Base-by-base conservation (phyloP, 2,113 vertebrate species). In the Tragulus kanchil region DNA sequence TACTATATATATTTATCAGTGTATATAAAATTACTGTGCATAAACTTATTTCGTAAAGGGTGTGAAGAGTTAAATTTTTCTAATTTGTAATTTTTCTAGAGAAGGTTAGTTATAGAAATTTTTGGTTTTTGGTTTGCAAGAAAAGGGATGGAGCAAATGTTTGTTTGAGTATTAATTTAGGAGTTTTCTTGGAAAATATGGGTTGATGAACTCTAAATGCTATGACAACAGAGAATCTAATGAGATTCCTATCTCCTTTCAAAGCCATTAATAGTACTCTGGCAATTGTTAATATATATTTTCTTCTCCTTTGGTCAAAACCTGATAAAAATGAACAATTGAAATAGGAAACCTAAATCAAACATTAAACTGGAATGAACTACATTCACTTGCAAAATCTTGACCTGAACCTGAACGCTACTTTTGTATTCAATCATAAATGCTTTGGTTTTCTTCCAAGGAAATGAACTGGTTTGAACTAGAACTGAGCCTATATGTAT, bases 381-480 rank as follows among this genome's bases (percentile, higher is more conserved):
- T n/a, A 75, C 84, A 56, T 1, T 93, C 28, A 67, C 87, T 94
- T 94, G 14, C 42, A 64, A 83, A 94, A 84, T 96, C n/a, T 89
- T 93, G 21, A 96, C 71, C n/a, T 71, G 26, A 50, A 88, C 28
- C 8, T 12, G 78, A 78, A 56, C 79, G 42, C 48, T 84, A 71
- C n/a, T 79, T 64, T 94, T 92, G 10, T 82, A 58, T 86, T 71
- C 69, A 89, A 48, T 62, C 9, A 78, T 45, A 94, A 95, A 78
- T 71, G 21, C 1, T 77, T 81, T 23, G 31, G 6, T 75, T 95
- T 93, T 79, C 36, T 91, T 84, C 23, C 50, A 36, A 83, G 58
- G 75, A 94, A 82, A 4, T 52, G 59, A 89, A 89, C 42, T 54
- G n/a, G 5, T 89, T 94, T 83, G 92, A 83, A 21, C 1, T 42